Base-by-base conservation (phyloP, 2,113 vertebrate species). In the Tricholaema leucomelas region DNA sequence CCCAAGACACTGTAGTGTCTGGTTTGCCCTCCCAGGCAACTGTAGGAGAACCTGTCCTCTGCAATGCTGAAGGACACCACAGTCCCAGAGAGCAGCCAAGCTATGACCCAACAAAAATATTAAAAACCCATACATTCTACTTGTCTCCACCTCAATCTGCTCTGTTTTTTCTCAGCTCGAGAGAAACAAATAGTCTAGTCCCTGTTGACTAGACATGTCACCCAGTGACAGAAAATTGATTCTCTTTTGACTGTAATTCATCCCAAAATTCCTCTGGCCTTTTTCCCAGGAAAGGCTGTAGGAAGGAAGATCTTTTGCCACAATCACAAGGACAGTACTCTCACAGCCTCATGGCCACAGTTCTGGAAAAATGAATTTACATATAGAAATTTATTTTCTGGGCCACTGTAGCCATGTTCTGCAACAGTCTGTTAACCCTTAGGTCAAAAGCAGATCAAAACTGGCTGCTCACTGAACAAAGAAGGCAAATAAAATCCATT, bases 291-390 rank as follows among this genome's bases (percentile, higher is more conserved):
- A 56, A 73, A 74, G 13, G 9, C 15, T 8, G 7, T 28, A 10
- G 40, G n/a, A 80, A 55, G 18, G 12, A 80, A 6, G 15, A 35
- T 54, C 12, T 24, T 70, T 59, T 80, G n/a, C 50, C 63, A 74
- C 48, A 84, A 18, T 2, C 23, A 69, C 15, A 46, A 42, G 20
- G 17, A 60, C 8, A 17, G 42, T 40, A 66, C 5, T 40, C 28
- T 82, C 4, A 1, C 0, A 0, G 36, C 19, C n/a, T 59, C 42
- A 54, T 0, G 1, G 14, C 14, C 50, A 59, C 17, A 31, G 12
- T 46, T 80, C 36, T 59, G 59, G 36, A 59, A 88, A 65, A 70
- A 15, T 88, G n/a, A 8, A 17, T 63, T 88, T 63, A 5, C 35
- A 64, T 12, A 56, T 36, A 19, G 14, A 12, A 70, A 70, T 48